phyloP scores from a whole-genome alignment of 2,888 invertebrate species.

The Eurois occulta region DNA sequence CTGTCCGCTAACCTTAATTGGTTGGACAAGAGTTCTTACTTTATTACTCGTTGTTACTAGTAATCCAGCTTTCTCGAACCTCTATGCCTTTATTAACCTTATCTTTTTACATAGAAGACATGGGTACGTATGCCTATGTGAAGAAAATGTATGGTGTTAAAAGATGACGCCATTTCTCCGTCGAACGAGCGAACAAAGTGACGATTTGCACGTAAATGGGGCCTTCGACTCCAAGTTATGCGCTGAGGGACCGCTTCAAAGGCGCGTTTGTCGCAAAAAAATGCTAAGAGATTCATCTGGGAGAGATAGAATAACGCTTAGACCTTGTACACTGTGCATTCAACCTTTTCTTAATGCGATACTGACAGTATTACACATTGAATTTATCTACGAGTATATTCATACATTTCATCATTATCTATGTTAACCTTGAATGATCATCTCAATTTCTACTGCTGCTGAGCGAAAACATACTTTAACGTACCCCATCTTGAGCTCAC shows the following conservation, averaged over 20 bases:
- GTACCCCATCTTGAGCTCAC: neutral
- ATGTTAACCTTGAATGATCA: neutral
- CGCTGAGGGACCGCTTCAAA: constrained; percentile 30
- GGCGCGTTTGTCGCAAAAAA: constrained; percentile 35
- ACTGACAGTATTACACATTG: neutral
- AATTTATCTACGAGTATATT: neutral
- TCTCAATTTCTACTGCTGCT: neutral
- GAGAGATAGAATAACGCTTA: constrained; percentile 8
- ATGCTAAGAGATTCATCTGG: constrained; percentile 25
- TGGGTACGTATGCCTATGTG: neutral
- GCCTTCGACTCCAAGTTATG: constrained; percentile 26
- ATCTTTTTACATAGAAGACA: neutral
- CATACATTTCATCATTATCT: neutral
- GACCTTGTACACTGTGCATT: neutral
- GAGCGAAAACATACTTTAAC: neutral
- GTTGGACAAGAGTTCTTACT: neutral
- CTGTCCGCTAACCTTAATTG: neutral
- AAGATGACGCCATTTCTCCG: constrained; percentile 43
- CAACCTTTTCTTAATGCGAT: constrained; percentile 5
- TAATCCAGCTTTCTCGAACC: too few relatives aligned
- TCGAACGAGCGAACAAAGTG: constrained; percentile 50
- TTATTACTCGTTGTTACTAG: neutral
- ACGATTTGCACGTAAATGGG: constrained; percentile 61
- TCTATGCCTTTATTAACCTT: neutral
- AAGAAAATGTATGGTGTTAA: constrained; percentile 33